These are phyloP conservation scores for Noctua janthina DNA, from an alignment of 2,888 invertebrate genomes.

Conservation along the genomic window DNA sequence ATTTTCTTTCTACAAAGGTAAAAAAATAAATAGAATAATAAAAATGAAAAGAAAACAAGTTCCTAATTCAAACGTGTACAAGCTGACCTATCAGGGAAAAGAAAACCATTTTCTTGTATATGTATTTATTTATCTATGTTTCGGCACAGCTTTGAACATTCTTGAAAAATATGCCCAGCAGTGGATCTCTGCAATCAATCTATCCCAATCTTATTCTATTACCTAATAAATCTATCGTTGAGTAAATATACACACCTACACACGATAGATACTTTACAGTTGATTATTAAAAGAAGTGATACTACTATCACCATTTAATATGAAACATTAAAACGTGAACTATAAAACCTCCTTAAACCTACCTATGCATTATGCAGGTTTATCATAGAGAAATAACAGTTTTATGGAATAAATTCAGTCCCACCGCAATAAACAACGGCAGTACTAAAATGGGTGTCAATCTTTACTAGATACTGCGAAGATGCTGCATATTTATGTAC, in stretches of 20 bases:
- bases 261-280: neutral
- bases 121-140: no score
- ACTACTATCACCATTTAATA: constrained; percentile 5
- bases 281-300: neutral
- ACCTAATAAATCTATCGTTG: neutral
- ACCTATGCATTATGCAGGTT: constrained; percentile 6
- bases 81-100: neutral
- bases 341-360: neutral
- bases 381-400: neutral
- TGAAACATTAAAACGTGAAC: constrained; percentile 1
- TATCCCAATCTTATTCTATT: neutral
- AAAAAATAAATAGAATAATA: no score
- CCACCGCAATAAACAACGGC: constrained; percentile 4
- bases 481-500: neutral
- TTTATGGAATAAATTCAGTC: constrained; percentile 12
- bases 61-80: neutral
- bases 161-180: neutral
- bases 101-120: neutral
- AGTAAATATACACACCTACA: neutral
- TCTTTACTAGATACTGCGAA: neutral
- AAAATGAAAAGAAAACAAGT: neutral
- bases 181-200: neutral
- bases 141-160: no score
- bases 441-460: constrained; percentile 3
- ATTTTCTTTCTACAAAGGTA: no score